Conservation (phyloP, 1,140 invertebrate species). For the Cydia splendana region DNA sequence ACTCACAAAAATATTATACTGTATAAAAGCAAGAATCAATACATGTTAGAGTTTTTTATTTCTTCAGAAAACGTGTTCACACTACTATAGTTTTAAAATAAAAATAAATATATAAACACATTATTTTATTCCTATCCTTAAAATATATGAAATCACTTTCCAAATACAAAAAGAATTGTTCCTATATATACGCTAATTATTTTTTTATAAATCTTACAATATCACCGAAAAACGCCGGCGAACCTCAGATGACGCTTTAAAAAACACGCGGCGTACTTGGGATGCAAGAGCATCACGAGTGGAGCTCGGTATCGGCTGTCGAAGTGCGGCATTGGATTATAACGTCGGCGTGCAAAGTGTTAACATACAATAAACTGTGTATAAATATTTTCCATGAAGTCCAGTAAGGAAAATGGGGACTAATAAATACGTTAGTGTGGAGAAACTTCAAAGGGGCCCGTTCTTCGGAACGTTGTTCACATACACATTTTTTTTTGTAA, state of each 20-base stretch:
- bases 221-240: not conserved
- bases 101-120: slow-evolving; percentile 23
- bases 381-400: too few species aligned
- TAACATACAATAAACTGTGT: too few species aligned
- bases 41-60: slow-evolving; percentile 32
- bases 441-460: too few species aligned
- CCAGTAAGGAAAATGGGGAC: too few species aligned
- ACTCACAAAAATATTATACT: slow-evolving; percentile 29
- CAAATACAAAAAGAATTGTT: slow-evolving; percentile 29
- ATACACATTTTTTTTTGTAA: too few species aligned
- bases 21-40: slow-evolving; percentile 13
- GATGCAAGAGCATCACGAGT: not conserved
- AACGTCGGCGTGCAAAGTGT: not conserved
- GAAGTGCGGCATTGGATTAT: not conserved
- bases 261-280: slow-evolving; percentile 6
- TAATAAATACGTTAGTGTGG: too few species aligned
- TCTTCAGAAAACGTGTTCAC: not conserved
- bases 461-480: too few species aligned
- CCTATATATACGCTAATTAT: not conserved
- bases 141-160: not conserved
- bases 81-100: not conserved
- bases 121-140: slow-evolving; percentile 27
- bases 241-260: too few species aligned
- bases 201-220: slow-evolving; percentile 29
- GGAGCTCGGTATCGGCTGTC: not conserved